Base-by-base conservation (phyloP, 2,113 vertebrate species). In the Thomomys bottae region DNA sequence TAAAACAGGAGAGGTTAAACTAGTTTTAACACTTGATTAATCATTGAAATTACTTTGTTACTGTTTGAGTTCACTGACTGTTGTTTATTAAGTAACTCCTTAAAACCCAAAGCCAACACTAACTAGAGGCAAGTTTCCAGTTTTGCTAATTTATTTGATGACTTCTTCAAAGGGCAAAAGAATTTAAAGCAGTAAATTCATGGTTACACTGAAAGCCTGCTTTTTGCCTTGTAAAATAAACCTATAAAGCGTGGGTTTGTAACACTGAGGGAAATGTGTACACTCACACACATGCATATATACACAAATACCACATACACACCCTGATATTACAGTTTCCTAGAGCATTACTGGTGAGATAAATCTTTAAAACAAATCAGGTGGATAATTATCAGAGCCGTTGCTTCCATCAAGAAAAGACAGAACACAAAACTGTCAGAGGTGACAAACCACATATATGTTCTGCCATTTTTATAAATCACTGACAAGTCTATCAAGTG, bases 1-100 rank as follows among this genome's bases (percentile, higher is more conserved):
- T 97, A 98, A 98, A 98, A 98, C 97, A 95, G 96, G 88, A 97
- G 97, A 98, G 97, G 97, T 97, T 98, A 98, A 98, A 98, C 97
- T 97, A 97, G 97, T 98, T 98, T 98, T 98, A 98, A 96, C 98
- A 98, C 97, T 98, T 98, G 98, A 98, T 98, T 98, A 97, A 98
- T 98, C 98, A 98, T 97, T 96, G 97, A 97, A 98, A 98, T 98
- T 96, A 96, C 97, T 97, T 97, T 97, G 97, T 98, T 98, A 95
- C 97, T 97, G 95, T 96, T 98, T 96, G 96, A 98, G 95, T 97
- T 84, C 97, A 97, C 95, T 97, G 97, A 94, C 96, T 98, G 97
- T 98, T 98, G 98, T 98, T 98, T 98, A 98, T 97, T 94, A 96
- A 98, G 97, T 96, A 97, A 97, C 97, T 98, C 98, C 97, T 97